These are phyloP conservation scores for Pseudocheirus occidentalis DNA, from an alignment of 2,797 vertebrate species.

Conservation along the genomic window DNA sequence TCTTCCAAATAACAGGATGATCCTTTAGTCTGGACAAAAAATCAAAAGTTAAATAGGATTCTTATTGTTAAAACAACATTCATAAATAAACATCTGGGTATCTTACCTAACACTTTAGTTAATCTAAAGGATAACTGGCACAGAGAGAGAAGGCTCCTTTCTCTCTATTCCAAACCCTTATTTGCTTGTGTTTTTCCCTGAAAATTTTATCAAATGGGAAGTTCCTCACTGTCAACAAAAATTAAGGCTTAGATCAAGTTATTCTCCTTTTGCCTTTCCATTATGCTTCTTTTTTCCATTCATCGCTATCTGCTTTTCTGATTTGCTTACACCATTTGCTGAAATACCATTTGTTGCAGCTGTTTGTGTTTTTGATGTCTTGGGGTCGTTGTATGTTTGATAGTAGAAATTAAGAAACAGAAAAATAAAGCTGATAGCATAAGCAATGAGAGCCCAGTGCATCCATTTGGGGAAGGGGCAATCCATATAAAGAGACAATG, in stretches of 20 bases:
- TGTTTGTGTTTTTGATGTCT: conserved; percentile 89
- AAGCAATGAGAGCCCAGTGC: conserved; percentile 98
- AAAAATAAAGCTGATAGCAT: conserved; percentile 96
- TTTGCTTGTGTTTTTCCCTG: conserved; percentile 74
- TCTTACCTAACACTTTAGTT: conserved; percentile 82
- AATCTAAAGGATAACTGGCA: conserved; percentile 84
- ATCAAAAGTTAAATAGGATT: conserved; percentile 81
- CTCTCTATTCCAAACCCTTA: conserved; percentile 68
- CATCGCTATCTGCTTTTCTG: conserved; percentile 87
- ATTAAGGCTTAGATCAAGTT: conserved; percentile 86
- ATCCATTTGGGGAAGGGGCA: conserved; percentile 99
- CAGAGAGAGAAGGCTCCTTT: conserved; percentile 76
- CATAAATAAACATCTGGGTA: conserved; percentile 85
- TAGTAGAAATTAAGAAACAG: conserved; percentile 99
- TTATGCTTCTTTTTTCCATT: conserved; percentile 95
- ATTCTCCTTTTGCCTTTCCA: conserved; percentile 97
- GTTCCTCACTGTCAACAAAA: conserved; percentile 83
- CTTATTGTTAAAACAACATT: conserved; percentile 85
- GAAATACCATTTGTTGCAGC: conserved; percentile 88
- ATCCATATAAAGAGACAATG: conserved; percentile 96
- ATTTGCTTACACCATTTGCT: conserved; percentile 91
- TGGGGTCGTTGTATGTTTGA: conserved; percentile 96
- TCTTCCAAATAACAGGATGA: conserved; percentile 64
- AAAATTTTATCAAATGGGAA: conserved; percentile 79
- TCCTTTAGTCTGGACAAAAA: conserved; percentile 75